phyloP scores from a whole-genome alignment of 2,888 invertebrate species.

The Lycocerus yunnanus region DNA sequence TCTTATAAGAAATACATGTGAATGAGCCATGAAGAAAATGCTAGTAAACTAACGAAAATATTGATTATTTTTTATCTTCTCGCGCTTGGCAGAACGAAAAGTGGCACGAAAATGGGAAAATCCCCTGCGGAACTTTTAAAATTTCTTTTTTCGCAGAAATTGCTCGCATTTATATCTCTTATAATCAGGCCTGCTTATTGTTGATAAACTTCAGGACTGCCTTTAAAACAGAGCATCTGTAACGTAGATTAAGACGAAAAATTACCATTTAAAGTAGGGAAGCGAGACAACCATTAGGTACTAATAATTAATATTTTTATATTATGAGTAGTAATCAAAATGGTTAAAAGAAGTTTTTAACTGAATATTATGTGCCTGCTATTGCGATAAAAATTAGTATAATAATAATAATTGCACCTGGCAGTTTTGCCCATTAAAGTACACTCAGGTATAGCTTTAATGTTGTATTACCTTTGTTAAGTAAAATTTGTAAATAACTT shows the following conservation, averaged over 20 bases:
- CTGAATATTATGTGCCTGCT: slow-evolving; percentile 22
- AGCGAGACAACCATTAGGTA: not conserved
- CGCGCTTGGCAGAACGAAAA: too few species aligned
- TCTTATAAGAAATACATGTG: too few species aligned
- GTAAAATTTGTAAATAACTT: not conserved
- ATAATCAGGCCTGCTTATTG: not conserved
- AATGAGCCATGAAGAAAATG: too few species aligned
- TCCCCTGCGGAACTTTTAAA: too few species aligned
- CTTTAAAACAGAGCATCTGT: not conserved
- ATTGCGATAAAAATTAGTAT: slow-evolving; percentile 11
- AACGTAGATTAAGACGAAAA: not conserved
- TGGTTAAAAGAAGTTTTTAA: slow-evolving; percentile 12
- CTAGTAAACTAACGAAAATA: too few species aligned
- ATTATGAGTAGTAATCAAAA: slow-evolving; percentile 9
- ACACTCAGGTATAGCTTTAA: slow-evolving; percentile 30
- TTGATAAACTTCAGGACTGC: too few species aligned
- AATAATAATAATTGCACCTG: slow-evolving; percentile 15
- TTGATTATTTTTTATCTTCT: too few species aligned
- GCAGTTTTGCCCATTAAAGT: slow-evolving; percentile 19
- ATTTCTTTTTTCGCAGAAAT: too few species aligned
- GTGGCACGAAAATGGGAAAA: too few species aligned
- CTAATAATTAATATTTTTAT: slow-evolving; percentile 2
- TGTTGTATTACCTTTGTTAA: slow-evolving; percentile 18
- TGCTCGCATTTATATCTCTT: too few species aligned
- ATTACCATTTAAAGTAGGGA: not conserved